Base-by-base conservation (phyloP, 2,113 vertebrate species). In the Misgurnus mizolepis region DNA sequence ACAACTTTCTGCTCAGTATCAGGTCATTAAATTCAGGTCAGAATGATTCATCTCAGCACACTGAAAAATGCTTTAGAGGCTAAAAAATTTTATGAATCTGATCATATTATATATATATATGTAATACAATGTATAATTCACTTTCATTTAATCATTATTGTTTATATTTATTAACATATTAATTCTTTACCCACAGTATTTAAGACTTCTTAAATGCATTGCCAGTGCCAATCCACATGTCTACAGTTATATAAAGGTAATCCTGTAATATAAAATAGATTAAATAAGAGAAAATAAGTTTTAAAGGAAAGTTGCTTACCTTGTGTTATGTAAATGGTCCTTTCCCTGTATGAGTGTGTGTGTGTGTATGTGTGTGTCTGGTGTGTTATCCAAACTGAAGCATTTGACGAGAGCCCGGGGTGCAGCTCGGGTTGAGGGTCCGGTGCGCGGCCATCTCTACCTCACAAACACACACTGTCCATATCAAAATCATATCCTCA, bases 331-430 rank as follows among this genome's bases (percentile, higher is more conserved):
- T 75, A 34, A 75, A 45, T 41, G 58, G 43, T 75, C 58, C 43
- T 75, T 22, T 4, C 72, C 58, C 72, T 75, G 15, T 64, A 22
- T 47, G 18, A 34, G 58, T 74, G 39, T 60, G 40, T 60, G 40
- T 60, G 49, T 12, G 34, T 18, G 50, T 10, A 17, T 60, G 71
- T 22, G 5, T 45, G 34, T 40, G 55, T 65, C 39, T 66, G 60
- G 61, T 55, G 61, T 18, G 74, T 77, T 77, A 77, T 77, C 74
- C 74, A 77, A 77, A 77, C 74, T 77, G 74, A 47, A 77, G 74
- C 74, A 77, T 77, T 66, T 77, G 74, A 40, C 66, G 74, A 66
- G 74, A 53, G 62, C 74, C 47, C 27, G 27, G 27, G 34, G 72
- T 75, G 72, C 56, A 61, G 72, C 72, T 76, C 61, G 74, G 50